Evolutionary conservation across 1,140 invertebrate species (phyloP), one percentile per base, ranked within the genome.

Genomic region (Phenacoccus solenopsis): DNA sequence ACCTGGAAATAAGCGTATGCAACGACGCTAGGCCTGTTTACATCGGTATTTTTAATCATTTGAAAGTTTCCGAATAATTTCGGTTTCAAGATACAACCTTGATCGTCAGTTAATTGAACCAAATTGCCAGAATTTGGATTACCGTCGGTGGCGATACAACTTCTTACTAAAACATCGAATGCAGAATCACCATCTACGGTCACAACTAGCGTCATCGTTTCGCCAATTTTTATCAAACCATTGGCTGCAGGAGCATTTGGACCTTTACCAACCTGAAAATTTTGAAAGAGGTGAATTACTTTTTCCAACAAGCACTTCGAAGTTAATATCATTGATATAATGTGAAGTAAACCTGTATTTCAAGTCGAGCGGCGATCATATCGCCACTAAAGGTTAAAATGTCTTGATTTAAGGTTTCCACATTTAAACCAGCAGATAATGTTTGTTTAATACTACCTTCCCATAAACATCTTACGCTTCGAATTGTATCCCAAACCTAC

Each of bases 1-100:
- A 80, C 82, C 76, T 82, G 88, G 78, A 94, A 88, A 78, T 84
- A 89, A 0, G 90, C 88, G 73, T 86, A 93, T 0, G 90, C 88
- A 28, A 92, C 87, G 7, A 91, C 83, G 0, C 88, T 88, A 3
- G 59, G 59, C 16, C 21, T 24, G 0, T 84, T 84, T 64, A 85
- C 86, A 49, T 86, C 85, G 12, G 89, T 89, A 13, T 90, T 85
- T 70, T 83, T 84, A 0, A 88, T 90, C 74, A 89, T 90, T 75
- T 90, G 87, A 85, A 91, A 91, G 1, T 87, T 84, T 4, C 88
- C 89, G 76, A 91, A 90, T 0, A 93, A 76, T 78, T 93, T 93
- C 0, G 89, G 87, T 78, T 91, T 91, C 1, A 91, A 74, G 12
- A 91, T 85, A 74, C 91, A 94, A 9, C 91, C 91, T 30, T 85